These are phyloP conservation scores for Rhagophthalmus giganteus DNA, from an alignment of 2,888 invertebrate species.

Conservation along the genomic window DNA sequence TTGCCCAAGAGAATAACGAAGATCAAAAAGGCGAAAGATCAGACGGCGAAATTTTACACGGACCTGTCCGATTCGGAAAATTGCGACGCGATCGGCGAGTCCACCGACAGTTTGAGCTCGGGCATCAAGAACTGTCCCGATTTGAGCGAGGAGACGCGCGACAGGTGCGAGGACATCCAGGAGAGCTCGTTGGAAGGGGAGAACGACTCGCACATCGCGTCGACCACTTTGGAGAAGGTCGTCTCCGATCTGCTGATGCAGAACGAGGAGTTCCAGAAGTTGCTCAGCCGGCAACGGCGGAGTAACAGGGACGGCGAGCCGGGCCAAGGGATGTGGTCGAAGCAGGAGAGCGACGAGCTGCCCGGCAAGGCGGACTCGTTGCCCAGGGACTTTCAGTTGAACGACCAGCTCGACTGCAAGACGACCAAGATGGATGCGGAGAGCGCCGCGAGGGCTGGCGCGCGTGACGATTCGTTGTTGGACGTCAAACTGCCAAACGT, in stretches of 20 bases:
- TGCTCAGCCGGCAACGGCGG: constrained; percentile 73
- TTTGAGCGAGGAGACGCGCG: constrained; percentile 56
- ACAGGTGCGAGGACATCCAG: constrained; percentile 41
- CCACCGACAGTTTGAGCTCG: constrained; percentile 67
- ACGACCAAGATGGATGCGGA: constrained; percentile 54
- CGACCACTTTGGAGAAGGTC: constrained; percentile 71
- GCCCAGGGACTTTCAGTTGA: constrained; percentile 75
- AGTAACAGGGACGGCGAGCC: constrained; percentile 50
- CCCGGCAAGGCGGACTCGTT: constrained; percentile 77
- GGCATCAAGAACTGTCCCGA: constrained; percentile 45
- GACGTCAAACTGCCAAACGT: constrained; percentile 18
- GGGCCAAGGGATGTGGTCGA: constrained; percentile 61
- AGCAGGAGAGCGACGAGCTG: constrained; percentile 67
- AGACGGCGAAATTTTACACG: constrained; percentile 67
- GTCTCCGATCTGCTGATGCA: constrained; percentile 82
- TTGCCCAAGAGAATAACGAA: constrained; percentile 73
- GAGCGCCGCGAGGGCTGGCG: constrained; percentile 35
- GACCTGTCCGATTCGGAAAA: constrained; percentile 67
- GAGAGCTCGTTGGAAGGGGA: constrained; percentile 52
- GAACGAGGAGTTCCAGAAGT: constrained; percentile 78
- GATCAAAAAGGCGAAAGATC: constrained; percentile 67
- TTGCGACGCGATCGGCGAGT: constrained; percentile 56
- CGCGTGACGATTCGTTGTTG: constrained; percentile 11
- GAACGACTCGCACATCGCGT: constrained; percentile 35
- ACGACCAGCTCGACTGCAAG: constrained; percentile 58